phyloP scores from a whole-genome alignment of 2,797 vertebrate species.

The Clarias laeviceps region DNA sequence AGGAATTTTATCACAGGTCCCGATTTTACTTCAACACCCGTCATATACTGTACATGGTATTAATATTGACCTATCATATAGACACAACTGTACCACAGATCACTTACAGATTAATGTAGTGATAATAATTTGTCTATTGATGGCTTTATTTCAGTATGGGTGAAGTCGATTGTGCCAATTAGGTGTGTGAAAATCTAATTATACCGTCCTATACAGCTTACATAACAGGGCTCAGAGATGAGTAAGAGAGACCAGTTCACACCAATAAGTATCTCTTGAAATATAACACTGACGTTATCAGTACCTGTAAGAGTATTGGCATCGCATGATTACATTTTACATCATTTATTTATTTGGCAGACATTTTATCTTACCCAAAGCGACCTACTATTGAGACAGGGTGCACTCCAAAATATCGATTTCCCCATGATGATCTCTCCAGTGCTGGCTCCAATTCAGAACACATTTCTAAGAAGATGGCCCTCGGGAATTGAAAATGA shows the following conservation, averaged over 20 bases:
- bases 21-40: too few relatives aligned
- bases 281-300: neutral
- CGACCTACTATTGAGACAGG: neutral
- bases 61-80: neutral
- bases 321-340: neutral
- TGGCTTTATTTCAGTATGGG: neutral
- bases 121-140: neutral
- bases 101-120: neutral
- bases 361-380: neutral
- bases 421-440: neutral
- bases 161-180: neutral
- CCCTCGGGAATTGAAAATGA: neutral
- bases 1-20: too few relatives aligned
- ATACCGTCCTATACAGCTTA: neutral
- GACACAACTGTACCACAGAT: neutral
- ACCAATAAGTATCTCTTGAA: neutral
- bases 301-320: too few relatives aligned
- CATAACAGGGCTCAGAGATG: neutral
- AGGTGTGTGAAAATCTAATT: slow-evolving; percentile 14
- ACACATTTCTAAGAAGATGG: neutral
- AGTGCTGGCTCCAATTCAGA: slow-evolving; percentile 27
- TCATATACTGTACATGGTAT: neutral
- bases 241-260: neutral
- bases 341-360: slow-evolving; percentile 9
- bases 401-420: neutral